Evolutionary conservation across 1,140 invertebrate genomes (phyloP).

Genomic region (Ceratosolen solmsi): DNA sequence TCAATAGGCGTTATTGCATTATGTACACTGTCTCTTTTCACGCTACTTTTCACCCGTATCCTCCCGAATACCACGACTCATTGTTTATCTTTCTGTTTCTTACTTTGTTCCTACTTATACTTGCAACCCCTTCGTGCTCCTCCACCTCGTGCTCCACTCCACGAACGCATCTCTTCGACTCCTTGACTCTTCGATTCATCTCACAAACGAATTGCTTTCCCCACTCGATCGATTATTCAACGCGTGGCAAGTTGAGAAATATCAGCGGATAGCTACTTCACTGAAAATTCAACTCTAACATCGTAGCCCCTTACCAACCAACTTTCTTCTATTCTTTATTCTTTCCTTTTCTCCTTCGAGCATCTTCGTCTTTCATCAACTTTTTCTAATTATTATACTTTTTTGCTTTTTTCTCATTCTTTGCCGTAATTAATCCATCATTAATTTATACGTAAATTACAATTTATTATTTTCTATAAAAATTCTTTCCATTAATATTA

Average conservation of each 20-base stretch:
- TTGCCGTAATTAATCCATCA: no score
- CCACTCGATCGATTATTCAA: conserved; percentile 56
- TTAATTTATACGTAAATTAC: no score
- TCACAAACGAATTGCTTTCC: background rate
- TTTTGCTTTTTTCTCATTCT: no score
- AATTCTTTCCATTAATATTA: no score
- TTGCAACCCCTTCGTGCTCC: background rate
- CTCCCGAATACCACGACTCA: background rate
- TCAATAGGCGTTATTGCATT: background rate
- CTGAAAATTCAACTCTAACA: no score
- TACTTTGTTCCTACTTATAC: background rate
- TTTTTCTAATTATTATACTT: no score
- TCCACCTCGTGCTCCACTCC: background rate
- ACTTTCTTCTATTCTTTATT: no score
- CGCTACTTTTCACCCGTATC: conserved; percentile 1
- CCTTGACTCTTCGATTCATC: background rate
- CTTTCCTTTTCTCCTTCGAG: no score
- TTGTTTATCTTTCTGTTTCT: conserved; percentile 28
- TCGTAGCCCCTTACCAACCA: no score
- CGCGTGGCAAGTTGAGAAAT: conserved; percentile 58
- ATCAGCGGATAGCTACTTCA: no score
- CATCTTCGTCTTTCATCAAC: no score
- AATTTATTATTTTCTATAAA: no score
- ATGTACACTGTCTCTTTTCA: conserved; percentile 12
- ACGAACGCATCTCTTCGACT: background rate